Percentiles rank a stretch among this genome's conserved stretches.
phyloP scores from a whole-genome alignment of 2,888 invertebrate species.

The Periphyllus acericola region DNA sequence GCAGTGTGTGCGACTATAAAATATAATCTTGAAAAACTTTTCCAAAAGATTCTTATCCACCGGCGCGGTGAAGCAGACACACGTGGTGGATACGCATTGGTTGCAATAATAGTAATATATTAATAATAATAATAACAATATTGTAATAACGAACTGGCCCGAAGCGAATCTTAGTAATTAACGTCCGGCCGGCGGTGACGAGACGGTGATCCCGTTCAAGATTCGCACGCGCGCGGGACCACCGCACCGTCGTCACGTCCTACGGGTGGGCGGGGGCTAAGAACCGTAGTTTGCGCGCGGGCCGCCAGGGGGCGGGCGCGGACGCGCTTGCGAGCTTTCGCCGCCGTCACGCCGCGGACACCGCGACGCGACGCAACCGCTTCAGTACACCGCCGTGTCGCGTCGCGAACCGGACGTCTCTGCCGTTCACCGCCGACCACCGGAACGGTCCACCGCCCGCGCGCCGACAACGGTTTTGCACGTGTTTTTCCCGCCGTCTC shows the following conservation, averaged over 20 bases:
- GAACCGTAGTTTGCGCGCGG: not conserved
- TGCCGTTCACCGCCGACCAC: not conserved
- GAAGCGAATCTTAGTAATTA: not conserved
- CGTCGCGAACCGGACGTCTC: conserved; percentile 8
- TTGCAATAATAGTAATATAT: too few relatives aligned
- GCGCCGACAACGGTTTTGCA: not conserved
- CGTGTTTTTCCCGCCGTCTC: not conserved
- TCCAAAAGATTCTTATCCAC: too few relatives aligned
- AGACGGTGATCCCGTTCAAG: not conserved
- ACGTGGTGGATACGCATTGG: too few relatives aligned
- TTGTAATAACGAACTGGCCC: too few relatives aligned
- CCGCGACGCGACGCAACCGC: not conserved
- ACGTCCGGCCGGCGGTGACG: not conserved
- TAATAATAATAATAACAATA: too few relatives aligned
- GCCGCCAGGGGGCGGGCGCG: conserved; percentile 9
- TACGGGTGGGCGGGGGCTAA: not conserved
- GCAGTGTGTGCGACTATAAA: too few relatives aligned
- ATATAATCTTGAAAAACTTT: too few relatives aligned
- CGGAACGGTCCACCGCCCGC: not conserved
- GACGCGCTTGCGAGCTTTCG: not conserved
- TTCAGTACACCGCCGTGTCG: conserved; percentile 26
- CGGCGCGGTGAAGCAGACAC: too few relatives aligned
- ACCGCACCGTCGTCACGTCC: not conserved
- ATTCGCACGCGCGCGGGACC: not conserved
- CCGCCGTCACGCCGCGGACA: conserved; percentile 13